A percentile compares a stretch with the other conserved stretches of the same genome.
Conservation (phyloP, 2,888 invertebrate species). For the Ferdinandea cuprea region DNA sequence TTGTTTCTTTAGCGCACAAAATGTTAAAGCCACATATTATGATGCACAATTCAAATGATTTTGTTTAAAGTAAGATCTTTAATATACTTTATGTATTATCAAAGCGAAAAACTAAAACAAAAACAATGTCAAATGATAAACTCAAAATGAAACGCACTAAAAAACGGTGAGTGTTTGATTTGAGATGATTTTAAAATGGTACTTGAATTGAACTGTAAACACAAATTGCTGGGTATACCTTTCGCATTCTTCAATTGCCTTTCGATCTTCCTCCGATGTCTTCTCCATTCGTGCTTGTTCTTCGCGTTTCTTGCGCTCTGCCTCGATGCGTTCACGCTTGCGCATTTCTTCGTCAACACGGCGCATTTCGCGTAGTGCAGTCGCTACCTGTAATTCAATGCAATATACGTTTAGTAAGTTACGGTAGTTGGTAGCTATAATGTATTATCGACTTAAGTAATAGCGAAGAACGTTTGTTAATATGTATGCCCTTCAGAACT, state of each 20-base stretch:
- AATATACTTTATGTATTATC: constrained; percentile 18
- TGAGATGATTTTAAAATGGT: constrained; percentile 48
- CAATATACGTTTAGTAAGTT: too few relatives aligned
- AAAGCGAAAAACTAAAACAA: constrained; percentile 43
- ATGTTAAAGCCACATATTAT: constrained; percentile 71
- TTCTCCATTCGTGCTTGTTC: constrained; percentile 83
- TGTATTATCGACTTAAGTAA: too few relatives aligned
- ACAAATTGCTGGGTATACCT: constrained; percentile 82
- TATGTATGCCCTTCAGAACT: too few relatives aligned
- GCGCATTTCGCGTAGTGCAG: constrained; percentile 93
- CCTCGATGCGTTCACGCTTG: constrained; percentile 88
- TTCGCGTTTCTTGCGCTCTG: constrained; percentile 87
- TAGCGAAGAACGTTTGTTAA: too few relatives aligned
- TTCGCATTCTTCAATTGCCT: constrained; percentile 87
- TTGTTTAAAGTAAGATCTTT: constrained; percentile 13
- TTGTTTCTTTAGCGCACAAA: constrained; percentile 60
- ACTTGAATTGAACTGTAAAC: constrained; percentile 20
- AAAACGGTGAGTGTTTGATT: constrained; percentile 67
- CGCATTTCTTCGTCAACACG: constrained; percentile 94
- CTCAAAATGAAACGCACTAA: constrained; percentile 63
- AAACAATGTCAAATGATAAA: constrained; percentile 59
- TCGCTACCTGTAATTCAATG: constrained; percentile 85
- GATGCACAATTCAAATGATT: constrained; percentile 59
- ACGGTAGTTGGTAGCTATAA: too few relatives aligned
- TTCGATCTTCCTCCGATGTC: constrained; percentile 83